These are phyloP conservation scores for Paraescarpia echinospica DNA, from an alignment of 1,140 invertebrate genomes.

Conservation along the genomic window DNA sequence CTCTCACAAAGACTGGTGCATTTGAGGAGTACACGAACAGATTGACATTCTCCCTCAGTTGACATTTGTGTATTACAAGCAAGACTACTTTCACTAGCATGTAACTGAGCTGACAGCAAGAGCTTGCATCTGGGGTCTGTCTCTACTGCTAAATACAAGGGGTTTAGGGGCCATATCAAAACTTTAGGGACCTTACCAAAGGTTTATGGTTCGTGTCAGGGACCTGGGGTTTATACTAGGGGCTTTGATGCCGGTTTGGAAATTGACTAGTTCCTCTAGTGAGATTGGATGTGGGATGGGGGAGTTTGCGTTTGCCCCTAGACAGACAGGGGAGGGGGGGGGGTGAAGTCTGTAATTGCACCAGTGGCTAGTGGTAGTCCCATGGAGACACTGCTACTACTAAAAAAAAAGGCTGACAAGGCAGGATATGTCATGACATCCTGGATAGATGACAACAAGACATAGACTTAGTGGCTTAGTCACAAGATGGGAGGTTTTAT, in stretches of 20 bases:
- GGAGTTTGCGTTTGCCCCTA: neutral
- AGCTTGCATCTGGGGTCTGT: neutral
- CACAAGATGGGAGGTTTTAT: neutral
- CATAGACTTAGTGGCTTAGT: neutral
- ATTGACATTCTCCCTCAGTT: neutral
- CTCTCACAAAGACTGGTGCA: neutral
- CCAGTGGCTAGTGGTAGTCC: neutral
- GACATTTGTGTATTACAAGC: neutral
- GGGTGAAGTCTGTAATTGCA: neutral
- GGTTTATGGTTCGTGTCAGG: neutral
- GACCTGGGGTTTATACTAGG: neutral
- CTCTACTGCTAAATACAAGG: neutral
- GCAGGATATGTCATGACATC: neutral
- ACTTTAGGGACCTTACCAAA: neutral
- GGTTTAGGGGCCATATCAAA: neutral
- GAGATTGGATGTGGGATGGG: too few species aligned
- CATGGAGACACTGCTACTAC: neutral
- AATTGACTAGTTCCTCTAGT: too few species aligned
- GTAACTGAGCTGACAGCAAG: neutral
- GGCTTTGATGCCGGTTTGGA: neutral
- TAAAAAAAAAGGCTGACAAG: neutral
- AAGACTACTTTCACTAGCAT: conserved; percentile 8
- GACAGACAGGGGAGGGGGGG: neutral
- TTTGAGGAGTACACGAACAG: neutral
- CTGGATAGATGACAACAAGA: neutral